Base-by-base conservation (phyloP, 2,113 vertebrate genomes). In the Telmatochromis sp. region DNA sequence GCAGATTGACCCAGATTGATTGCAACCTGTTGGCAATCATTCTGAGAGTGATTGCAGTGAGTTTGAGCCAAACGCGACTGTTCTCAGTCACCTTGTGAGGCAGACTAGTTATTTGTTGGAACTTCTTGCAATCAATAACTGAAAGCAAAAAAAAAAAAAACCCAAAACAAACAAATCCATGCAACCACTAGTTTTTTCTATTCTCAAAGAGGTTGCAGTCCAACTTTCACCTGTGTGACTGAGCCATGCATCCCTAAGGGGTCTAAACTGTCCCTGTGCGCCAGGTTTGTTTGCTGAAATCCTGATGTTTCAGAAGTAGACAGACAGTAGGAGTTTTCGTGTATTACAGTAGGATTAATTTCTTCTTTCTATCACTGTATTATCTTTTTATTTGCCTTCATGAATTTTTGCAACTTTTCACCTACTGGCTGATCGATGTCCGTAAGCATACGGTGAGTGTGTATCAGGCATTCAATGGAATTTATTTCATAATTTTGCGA, bases 141-240 rank as follows among this genome's bases (percentile, higher is more conserved):
- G 33, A n/a, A 65, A 37, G 60, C 10, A 45, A 73, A 60, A 5
- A 0, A 0, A 0, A 5, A 2, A 1, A 0, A 40, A 7, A 0
- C 5, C 14, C 26, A 33, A 33, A 33, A 60, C 57, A 60, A 73
- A 17, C 8, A 73, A 73, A 45, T 73, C 14, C 21, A 45, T 47
- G 40, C 9, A 47, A 11, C 14, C 23, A 47, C 42, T 17, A 75
- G 6, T 75, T 75, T 50, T 75, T 31, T 17, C 71, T 31, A 19
- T 47, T 50, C 13, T 17, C 71, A 50, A 75, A 26, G 23, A 75
- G 23, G 9, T 19, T 47, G 42, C 40, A 17, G 21, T 75, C 23
- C 9, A 7, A 47, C 21, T 47, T 47, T 28, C 37, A 47, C 14
- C 23, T 11, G 40, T 28, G 21, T 47, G 40, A 47, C 68, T 47